Percentiles rank a stretch among this genome's conserved stretches.
These are phyloP conservation scores for Holocentrus rufus DNA, from an alignment of 2,797 vertebrate genomes.

Conservation along the genomic window DNA sequence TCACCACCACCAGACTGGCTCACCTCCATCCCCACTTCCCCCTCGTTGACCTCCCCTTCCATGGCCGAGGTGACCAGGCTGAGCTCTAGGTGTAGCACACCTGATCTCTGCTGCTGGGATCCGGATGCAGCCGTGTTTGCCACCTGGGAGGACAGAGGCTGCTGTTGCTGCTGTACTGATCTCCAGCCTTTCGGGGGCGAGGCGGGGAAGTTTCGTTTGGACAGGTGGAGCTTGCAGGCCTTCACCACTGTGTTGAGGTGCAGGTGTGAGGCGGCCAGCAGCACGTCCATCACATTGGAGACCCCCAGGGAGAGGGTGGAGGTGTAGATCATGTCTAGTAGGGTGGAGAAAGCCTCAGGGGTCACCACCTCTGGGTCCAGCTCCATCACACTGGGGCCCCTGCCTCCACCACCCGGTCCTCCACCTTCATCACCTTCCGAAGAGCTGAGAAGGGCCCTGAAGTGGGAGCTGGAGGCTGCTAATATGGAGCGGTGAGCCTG, in stretches of 20 bases:
- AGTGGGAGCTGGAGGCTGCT: constrained; percentile 96
- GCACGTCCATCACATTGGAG: constrained; percentile 97
- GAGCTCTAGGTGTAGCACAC: constrained; percentile 76
- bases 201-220: constrained; percentile 91
- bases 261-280: constrained; percentile 94
- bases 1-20: constrained; percentile 78
- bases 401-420: constrained; percentile 2
- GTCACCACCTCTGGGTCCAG: constrained; percentile 89
- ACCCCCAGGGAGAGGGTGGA: constrained; percentile 92
- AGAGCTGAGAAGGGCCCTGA: constrained; percentile 92
- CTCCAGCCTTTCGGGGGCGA: constrained; percentile 87
- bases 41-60: constrained; percentile 69
- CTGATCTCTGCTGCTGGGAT: background rate
- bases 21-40: constrained; percentile 75
- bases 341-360: constrained; percentile 93
- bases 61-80: constrained; percentile 88
- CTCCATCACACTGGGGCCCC: constrained; percentile 61
- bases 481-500: constrained; percentile 94
- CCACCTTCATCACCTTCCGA: constrained; percentile 76
- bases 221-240: constrained; percentile 96
- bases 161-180: constrained; percentile 85
- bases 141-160: constrained; percentile 28
- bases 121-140: background rate
- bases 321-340: constrained; percentile 98
- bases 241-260: constrained; percentile 96